Evolutionary conservation across 2,888 invertebrate genomes (phyloP).

Genomic region (Nomada flava): DNA sequence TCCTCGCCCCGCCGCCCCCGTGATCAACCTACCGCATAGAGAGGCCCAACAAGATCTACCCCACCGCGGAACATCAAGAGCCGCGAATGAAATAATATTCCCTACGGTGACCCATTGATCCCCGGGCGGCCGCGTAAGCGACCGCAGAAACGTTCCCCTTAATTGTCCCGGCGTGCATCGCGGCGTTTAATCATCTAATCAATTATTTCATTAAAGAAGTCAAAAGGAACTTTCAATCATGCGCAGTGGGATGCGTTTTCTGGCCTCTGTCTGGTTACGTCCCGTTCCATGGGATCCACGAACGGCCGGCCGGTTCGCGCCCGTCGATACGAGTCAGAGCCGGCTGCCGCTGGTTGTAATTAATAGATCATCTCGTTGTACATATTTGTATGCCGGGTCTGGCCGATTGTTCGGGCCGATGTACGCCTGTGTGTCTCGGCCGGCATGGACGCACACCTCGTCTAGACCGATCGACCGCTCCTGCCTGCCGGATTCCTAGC

Average conservation of each 20-base stretch:
- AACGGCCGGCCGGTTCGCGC: constrained; percentile 23
- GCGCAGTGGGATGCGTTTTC: constrained; percentile 34
- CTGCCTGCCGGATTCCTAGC: constrained; percentile 69
- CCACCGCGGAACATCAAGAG: not conserved
- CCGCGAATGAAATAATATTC: constrained; percentile 32
- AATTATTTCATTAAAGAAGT: constrained; percentile 55
- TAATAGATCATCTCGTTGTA: constrained; percentile 73
- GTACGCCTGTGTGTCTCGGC: constrained; percentile 52
- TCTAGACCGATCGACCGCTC: constrained; percentile 80
- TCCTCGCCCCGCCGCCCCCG: not conserved
- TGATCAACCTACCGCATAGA: constrained; percentile 3
- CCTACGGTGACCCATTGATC: constrained; percentile 25
- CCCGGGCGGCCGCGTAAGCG: constrained; percentile 2
- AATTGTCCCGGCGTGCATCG: constrained; percentile 45
- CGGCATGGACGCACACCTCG: constrained; percentile 71
- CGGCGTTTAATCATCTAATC: constrained; percentile 47
- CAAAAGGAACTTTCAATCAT: constrained; percentile 36
- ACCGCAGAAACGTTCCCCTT: constrained; percentile 25
- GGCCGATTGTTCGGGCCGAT: constrained; percentile 68
- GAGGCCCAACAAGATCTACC: not conserved
- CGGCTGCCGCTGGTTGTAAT: constrained; percentile 66
- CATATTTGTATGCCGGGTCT: constrained; percentile 76
- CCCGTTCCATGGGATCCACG: constrained; percentile 31
- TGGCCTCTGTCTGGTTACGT: constrained; percentile 30
- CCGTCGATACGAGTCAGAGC: constrained; percentile 61